phyloP scores from a whole-genome alignment of 2,888 invertebrate genomes.

The Agonopterix arenella region DNA sequence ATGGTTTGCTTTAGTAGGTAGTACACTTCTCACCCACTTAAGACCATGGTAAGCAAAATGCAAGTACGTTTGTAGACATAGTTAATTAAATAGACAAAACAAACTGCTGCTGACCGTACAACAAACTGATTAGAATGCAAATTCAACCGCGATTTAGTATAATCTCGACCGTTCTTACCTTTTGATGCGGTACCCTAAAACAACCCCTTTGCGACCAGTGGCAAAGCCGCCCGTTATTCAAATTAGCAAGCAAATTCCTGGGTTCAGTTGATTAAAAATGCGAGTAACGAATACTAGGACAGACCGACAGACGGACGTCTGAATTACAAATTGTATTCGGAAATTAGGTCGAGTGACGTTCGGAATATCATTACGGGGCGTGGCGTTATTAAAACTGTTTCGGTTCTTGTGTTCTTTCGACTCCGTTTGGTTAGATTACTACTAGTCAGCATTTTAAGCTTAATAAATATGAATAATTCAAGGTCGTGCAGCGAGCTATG shows the following conservation, averaged over 20 bases:
- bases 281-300: not conserved
- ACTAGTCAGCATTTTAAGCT: too few relatives aligned
- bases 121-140: not conserved
- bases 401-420: not conserved
- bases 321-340: conserved; percentile 4
- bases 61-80: too few relatives aligned
- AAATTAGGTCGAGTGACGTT: conserved; percentile 25
- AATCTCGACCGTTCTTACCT: not conserved
- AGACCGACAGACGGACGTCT: conserved; percentile 1
- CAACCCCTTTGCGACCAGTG: not conserved
- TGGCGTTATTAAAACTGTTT: conserved; percentile 23
- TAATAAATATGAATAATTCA: too few relatives aligned
- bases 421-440: too few relatives aligned
- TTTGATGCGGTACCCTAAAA: conserved; percentile 2
- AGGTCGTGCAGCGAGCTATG: too few relatives aligned
- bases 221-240: conserved; percentile 5
- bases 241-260: conserved; percentile 7
- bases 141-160: conserved; percentile 1
- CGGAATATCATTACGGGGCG: conserved; percentile 22
- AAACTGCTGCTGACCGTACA: too few relatives aligned
- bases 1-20: too few relatives aligned
- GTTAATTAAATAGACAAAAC: too few relatives aligned
- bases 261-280: conserved; percentile 6
- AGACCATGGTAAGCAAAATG: too few relatives aligned
- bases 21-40: too few relatives aligned